Evolutionary conservation across 1,140 invertebrate species (phyloP), one percentile per base, ranked within the genome.

Genomic region (Ganaspis sp.): DNA sequence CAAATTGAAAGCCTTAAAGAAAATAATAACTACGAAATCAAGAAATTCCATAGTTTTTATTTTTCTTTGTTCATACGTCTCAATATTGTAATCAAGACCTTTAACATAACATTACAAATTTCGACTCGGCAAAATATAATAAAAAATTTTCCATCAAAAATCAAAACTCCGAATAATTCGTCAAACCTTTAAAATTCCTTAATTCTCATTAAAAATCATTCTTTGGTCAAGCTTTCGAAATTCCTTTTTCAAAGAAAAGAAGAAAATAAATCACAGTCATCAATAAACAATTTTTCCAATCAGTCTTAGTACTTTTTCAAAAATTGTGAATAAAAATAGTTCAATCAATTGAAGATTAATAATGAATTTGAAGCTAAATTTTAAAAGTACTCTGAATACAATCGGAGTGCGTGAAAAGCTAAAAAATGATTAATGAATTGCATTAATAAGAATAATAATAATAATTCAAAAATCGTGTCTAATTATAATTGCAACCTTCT

Each of bases 181-280:
- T 11, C 12, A n/a, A 26, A 64, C 54, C 29, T 15, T 9, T 8
- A 64, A 12, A 26, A 29, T 29, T 26, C 58, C 29, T 5, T 11
- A 11, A 26, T 26, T 64, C 6, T 23, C 3, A 15, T 26, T 64
- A 64, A 64, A 64, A 64, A 26, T 64, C 54, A 64, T 64, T 49
- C 58, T 64, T 64, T 64, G 58, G 58, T 64, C 12, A 64, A 34
- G 26, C 58, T 64, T 34, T 64, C 12, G 26, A 64, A 64, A 29
- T 64, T 29, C 15, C 15, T 15, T 26, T 15, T 64, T 21, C 11
- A 29, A 29, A 1, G 17, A 17, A 49, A 49, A 49, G 4, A 1
- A n/a, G 8, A 49, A 64, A 5, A 64, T 29, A 29, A 29, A 26
- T 64, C 58, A 64, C 26, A 29, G 45, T 49, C 45, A 15, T 8